These are phyloP conservation scores for Gonioctena quinquepunctata DNA, from an alignment of 1,140 invertebrate species.

Conservation along the genomic window DNA sequence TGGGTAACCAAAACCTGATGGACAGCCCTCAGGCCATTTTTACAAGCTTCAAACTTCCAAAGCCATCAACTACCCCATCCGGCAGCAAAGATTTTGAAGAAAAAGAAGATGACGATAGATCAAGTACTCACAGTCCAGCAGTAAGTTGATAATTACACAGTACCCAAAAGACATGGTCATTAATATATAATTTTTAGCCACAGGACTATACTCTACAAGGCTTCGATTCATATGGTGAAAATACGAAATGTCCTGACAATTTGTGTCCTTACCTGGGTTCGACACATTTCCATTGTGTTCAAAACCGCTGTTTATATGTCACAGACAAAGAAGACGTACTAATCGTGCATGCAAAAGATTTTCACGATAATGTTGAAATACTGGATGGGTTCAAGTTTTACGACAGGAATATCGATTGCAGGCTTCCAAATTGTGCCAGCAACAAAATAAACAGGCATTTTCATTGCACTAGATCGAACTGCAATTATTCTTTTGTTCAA, in stretches of 20 bases:
- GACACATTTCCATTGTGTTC: constrained; percentile 74
- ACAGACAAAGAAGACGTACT: constrained; percentile 52
- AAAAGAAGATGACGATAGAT: constrained; percentile 48
- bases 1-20: constrained; percentile 61
- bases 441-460: constrained; percentile 73
- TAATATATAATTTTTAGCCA: constrained; percentile 11
- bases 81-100: constrained; percentile 57
- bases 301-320: constrained; percentile 67
- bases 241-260: constrained; percentile 54
- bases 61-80: constrained; percentile 62
- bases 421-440: constrained; percentile 63
- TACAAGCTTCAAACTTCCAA: constrained; percentile 89
- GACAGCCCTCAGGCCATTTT: constrained; percentile 86
- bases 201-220: constrained; percentile 44
- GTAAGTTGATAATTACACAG: constrained; percentile 26
- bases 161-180: not conserved
- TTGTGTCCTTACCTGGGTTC: constrained; percentile 64
- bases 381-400: constrained; percentile 82
- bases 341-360: constrained; percentile 72
- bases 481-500: constrained; percentile 76
- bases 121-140: constrained; percentile 37
- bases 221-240: constrained; percentile 52
- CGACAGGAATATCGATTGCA: constrained; percentile 78
- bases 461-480: constrained; percentile 74
- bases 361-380: constrained; percentile 82